These are phyloP conservation scores for Oncorhynchus tshawytscha DNA, from an alignment of 2,113 vertebrate species.

Conservation along the genomic window DNA sequence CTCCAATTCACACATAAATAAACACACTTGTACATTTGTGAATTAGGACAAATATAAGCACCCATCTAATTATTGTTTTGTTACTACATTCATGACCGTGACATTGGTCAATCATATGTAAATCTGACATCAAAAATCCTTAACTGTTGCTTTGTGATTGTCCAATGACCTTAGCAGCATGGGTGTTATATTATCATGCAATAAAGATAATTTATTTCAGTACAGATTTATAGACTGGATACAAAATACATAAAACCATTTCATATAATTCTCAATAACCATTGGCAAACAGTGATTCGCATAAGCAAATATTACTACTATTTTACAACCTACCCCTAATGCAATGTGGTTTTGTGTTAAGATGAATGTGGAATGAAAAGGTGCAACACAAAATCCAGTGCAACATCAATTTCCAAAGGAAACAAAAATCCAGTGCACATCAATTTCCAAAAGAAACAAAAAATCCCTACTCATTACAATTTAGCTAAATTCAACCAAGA, in stretches of 20 bases:
- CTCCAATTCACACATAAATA: no score
- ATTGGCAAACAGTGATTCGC: background rate
- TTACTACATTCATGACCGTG: constrained; percentile 60
- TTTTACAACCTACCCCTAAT: background rate
- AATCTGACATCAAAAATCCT: constrained; percentile 61
- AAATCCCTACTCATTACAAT: no score
- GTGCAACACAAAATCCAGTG: no score
- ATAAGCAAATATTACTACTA: no score
- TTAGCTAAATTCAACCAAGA: no score
- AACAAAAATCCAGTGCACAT: no score
- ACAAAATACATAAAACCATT: background rate
- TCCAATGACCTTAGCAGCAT: constrained; percentile 46
- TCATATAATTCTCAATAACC: background rate
- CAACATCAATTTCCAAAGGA: no score
- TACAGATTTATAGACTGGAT: background rate
- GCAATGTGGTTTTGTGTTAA: background rate
- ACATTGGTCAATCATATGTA: constrained; percentile 54
- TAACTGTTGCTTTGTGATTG: constrained; percentile 58
- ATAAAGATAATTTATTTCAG: constrained; percentile 28
- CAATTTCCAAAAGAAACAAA: no score
- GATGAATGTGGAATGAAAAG: background rate
- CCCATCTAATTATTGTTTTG: no score
- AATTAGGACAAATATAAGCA: no score
- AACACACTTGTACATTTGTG: no score
- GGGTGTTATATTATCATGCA: constrained; percentile 26